Base-by-base conservation (phyloP, 2,113 vertebrate species). In the Rhombomys opimus region DNA sequence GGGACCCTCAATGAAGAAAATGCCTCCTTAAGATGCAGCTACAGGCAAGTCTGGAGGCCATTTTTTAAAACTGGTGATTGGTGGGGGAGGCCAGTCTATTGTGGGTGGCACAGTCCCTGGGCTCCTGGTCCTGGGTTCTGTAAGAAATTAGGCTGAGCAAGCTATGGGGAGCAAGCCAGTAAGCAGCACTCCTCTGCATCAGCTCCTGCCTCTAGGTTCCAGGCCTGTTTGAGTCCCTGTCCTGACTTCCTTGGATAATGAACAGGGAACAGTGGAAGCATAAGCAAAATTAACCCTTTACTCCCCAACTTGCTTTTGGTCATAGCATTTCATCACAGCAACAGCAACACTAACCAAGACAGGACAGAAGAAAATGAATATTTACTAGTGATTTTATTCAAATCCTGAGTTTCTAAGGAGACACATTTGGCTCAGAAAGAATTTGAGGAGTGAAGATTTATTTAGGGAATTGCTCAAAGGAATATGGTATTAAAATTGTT, bases 351-450 rank as follows among this genome's bases (percentile, higher is more conserved):
- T 11, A 81, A 59, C 32, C 59, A 86, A 67, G 41, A 67, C 7
- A 86, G 50, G 70, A 89, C 1, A 93, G 91, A 95, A 97, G 54
- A 65, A 5, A 72, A 87, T 86, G 41, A 93, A 85, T 9, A 15
- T 46, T 2, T 50, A 12, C 50, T 65, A 82, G 54, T 61, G 13
- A 75, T 77, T 93, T 89, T 54, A 65, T 81, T 77, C 25, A 89
- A 85, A 27, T 85, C 32, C 17, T 65, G 18, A 82, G n/a, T 54
- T 41, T 70, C 75, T 68, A 86, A 86, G 52, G 80, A 70, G 30
- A 3, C n/a, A 90, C n/a, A 93, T 67, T 27, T 89, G 54, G 30
- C 61, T 96, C 76, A 46, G 87, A 93, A 57, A 92, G 54, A 89
- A 87, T 30, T 77, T 30, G n/a, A 89, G 46, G 27, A 72, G 52